Percentiles rank a stretch among this genome's conserved stretches.
Evolutionary conservation across 2,797 vertebrate species (phyloP).

Genomic region (Malacoctenus gilli): DNA sequence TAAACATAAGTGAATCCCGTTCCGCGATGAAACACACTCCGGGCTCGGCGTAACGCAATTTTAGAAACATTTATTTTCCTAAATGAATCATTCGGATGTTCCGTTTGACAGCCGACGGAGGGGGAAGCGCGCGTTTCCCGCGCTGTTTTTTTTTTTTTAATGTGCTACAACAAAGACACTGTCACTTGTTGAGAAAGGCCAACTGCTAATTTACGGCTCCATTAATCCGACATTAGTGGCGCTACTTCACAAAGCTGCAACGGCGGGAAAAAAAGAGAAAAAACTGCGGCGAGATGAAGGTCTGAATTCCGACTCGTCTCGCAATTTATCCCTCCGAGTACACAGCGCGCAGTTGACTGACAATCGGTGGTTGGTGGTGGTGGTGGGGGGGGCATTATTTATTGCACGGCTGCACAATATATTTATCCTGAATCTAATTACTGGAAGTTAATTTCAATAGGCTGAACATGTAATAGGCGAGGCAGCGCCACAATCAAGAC

Average conservation of each 20-base stretch:
- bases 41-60: constrained; percentile 4
- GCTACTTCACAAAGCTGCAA: constrained; percentile 10
- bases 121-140: background rate
- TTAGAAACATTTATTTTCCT: no score
- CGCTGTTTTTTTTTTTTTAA: constrained; percentile 3
- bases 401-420: constrained; percentile 17
- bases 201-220: constrained; percentile 4
- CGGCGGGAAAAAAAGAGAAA: no score
- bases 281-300: constrained; percentile 3
- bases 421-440: constrained; percentile 19
- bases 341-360: constrained; percentile 12
- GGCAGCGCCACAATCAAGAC: background rate
- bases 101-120: background rate
- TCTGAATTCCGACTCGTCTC: constrained; percentile 6
- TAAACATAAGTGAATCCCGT: no score
- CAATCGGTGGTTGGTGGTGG: no score
- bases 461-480: constrained; percentile 10
- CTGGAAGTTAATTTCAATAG: constrained; percentile 19
- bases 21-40: no score
- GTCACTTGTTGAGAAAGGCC: constrained; percentile 13
- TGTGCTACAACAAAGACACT: constrained; percentile 1
- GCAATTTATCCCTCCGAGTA: constrained; percentile 15
- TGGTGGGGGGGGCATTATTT: constrained; percentile 26
- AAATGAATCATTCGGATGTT: background rate
- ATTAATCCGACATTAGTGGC: constrained; percentile 17